These are phyloP conservation scores for Drosophila prostipennis DNA, from an alignment of 2,888 invertebrate genomes.

Conservation along the genomic window DNA sequence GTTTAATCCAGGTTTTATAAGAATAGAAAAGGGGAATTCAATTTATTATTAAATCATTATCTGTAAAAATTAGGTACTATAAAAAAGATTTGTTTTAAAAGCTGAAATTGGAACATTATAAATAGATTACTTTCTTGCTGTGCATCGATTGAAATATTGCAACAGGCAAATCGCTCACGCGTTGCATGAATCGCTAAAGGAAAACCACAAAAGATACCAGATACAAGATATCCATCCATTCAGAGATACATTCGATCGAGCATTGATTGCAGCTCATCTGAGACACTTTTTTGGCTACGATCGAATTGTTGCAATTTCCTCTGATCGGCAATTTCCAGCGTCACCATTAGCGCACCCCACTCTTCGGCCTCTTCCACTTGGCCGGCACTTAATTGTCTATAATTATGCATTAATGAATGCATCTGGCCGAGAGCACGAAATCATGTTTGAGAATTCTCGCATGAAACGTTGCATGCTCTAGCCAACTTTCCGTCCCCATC, in stretches of 20 bases:
- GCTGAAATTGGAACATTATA: background rate
- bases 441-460: constrained; percentile 72
- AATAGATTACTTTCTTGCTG: background rate
- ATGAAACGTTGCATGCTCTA: constrained; percentile 70
- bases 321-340: constrained; percentile 69
- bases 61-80: too few species aligned
- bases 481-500: background rate
- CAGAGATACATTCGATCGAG: constrained; percentile 15
- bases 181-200: constrained; percentile 55
- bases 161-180: constrained; percentile 69
- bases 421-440: constrained; percentile 77
- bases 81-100: too few species aligned
- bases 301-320: constrained; percentile 63
- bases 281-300: constrained; percentile 40
- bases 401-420: constrained; percentile 80
- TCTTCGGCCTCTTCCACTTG: constrained; percentile 5
- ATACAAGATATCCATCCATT: constrained; percentile 17
- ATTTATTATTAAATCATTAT: too few species aligned
- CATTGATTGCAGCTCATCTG: constrained; percentile 42
- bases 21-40: too few species aligned
- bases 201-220: constrained; percentile 52
- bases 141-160: constrained; percentile 22
- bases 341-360: constrained; percentile 60
- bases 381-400: constrained; percentile 71
- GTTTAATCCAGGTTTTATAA: background rate